These are phyloP conservation scores for Hylyphantes graminicola DNA, from an alignment of 1,140 invertebrate species.

Conservation along the genomic window DNA sequence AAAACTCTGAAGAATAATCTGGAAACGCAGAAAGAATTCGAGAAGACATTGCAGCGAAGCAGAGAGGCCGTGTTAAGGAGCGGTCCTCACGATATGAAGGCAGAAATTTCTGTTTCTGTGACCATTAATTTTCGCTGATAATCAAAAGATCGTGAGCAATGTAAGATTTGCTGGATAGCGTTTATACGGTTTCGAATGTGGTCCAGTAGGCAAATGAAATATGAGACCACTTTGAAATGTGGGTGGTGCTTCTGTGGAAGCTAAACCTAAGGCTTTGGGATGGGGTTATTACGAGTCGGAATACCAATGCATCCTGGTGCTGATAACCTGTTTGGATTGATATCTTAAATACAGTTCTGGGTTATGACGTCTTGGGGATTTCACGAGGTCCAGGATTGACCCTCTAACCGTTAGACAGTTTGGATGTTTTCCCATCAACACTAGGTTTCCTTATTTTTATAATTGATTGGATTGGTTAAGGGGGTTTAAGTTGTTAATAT, in stretches of 20 bases:
- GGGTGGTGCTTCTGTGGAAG: constrained; percentile 28
- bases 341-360: too few species aligned
- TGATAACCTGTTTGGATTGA: too few species aligned
- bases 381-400: too few species aligned
- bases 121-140: constrained; percentile 52
- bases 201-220: constrained; percentile 32
- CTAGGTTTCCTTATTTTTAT: too few species aligned
- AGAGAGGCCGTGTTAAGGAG: constrained; percentile 49
- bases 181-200: constrained; percentile 19
- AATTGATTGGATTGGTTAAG: too few species aligned
- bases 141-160: constrained; percentile 50
- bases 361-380: too few species aligned
- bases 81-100: constrained; percentile 35
- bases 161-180: constrained; percentile 19
- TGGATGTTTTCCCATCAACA: too few species aligned
- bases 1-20: constrained; percentile 47
- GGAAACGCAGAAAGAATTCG: constrained; percentile 14
- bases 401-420: too few species aligned
- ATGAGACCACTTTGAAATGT: constrained; percentile 36
- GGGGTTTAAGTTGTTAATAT: too few species aligned
- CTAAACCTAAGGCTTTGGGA: too few species aligned
- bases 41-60: constrained; percentile 28
- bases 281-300: background rate
- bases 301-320: constrained; percentile 1
- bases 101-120: constrained; percentile 36